Conservation (phyloP, 2,888 invertebrate species). For the Selenia dentaria region DNA sequence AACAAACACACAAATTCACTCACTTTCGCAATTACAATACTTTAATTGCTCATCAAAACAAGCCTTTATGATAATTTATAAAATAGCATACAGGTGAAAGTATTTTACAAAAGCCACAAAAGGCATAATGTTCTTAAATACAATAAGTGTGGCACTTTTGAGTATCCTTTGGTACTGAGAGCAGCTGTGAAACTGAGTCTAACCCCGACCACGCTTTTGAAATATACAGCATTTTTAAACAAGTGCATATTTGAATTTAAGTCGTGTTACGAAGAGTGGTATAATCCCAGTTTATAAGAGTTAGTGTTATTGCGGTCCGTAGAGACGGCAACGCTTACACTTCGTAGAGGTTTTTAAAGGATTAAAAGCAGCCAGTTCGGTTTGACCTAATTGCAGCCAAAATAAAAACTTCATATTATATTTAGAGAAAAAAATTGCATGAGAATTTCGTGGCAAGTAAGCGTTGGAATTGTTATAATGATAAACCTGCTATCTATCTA, state of each 20-base stretch:
- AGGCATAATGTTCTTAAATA: constrained; percentile 10
- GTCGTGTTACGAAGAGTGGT: constrained; percentile 58
- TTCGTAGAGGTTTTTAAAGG: constrained; percentile 55
- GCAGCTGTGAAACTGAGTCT: constrained; percentile 24
- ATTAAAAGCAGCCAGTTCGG: constrained; percentile 51
- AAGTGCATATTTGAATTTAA: constrained; percentile 64
- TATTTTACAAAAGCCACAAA: too few relatives aligned
- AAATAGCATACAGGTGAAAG: too few relatives aligned
- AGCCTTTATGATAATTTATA: too few relatives aligned
- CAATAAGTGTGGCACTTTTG: constrained; percentile 16
- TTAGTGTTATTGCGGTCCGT: constrained; percentile 63
- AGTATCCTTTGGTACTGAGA: neutral
- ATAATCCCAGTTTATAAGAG: constrained; percentile 67
- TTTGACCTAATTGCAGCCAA: constrained; percentile 36
- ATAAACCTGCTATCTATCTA: too few relatives aligned
- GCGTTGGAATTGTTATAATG: neutral
- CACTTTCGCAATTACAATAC: too few relatives aligned
- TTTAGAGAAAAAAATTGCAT: constrained; percentile 8
- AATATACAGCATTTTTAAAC: constrained; percentile 54
- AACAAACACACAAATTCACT: too few relatives aligned
- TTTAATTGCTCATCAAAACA: too few relatives aligned
- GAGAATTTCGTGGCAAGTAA: constrained; percentile 2
- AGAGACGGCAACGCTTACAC: constrained; percentile 52
- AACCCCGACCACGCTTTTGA: constrained; percentile 36
- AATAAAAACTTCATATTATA: constrained; percentile 31